A percentile compares a stretch with the other conserved stretches of the same genome.
phyloP scores from a whole-genome alignment of 2,797 vertebrate species.

The Oryzias dopingdopingensis region DNA sequence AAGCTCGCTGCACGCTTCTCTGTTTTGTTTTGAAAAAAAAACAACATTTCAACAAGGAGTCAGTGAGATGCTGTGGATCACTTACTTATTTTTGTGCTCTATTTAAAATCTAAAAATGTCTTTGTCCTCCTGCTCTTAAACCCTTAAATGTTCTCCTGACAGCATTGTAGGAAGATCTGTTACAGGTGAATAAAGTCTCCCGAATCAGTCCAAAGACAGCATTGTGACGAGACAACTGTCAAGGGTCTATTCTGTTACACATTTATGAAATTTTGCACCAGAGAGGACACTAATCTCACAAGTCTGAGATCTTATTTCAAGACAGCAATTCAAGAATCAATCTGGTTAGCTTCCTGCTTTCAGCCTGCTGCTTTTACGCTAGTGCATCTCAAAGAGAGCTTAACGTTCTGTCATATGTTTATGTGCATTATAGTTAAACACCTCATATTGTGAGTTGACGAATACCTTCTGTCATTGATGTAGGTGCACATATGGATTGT shows the following conservation, averaged over 20 bases:
- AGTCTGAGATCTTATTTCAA: conserved; percentile 63
- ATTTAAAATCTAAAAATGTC: conserved; percentile 22
- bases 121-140: conserved; percentile 40
- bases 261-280: conserved; percentile 54
- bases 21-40: conserved; percentile 3
- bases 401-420: conserved; percentile 59
- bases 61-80: conserved; percentile 31
- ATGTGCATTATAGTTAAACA: conserved; percentile 72
- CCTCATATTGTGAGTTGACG: conserved; percentile 74
- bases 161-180: conserved; percentile 29
- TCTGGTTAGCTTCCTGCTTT: conserved; percentile 69
- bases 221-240: conserved; percentile 52
- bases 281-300: conserved; percentile 63
- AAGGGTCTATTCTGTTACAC: conserved; percentile 48
- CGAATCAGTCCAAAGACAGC: conserved; percentile 44
- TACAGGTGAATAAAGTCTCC: conserved; percentile 27
- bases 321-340: conserved; percentile 63
- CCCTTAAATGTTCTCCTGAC: conserved; percentile 28
- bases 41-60: conserved; percentile 34
- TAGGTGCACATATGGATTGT: conserved; percentile 63
- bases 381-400: conserved; percentile 58
- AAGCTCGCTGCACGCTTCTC: conserved; percentile 14
- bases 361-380: conserved; percentile 52
- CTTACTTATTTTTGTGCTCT: no score
- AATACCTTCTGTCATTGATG: conserved; percentile 65